These are phyloP conservation scores for Toxostoma redivivum DNA, from an alignment of 2,113 vertebrate species.

Conservation along the genomic window DNA sequence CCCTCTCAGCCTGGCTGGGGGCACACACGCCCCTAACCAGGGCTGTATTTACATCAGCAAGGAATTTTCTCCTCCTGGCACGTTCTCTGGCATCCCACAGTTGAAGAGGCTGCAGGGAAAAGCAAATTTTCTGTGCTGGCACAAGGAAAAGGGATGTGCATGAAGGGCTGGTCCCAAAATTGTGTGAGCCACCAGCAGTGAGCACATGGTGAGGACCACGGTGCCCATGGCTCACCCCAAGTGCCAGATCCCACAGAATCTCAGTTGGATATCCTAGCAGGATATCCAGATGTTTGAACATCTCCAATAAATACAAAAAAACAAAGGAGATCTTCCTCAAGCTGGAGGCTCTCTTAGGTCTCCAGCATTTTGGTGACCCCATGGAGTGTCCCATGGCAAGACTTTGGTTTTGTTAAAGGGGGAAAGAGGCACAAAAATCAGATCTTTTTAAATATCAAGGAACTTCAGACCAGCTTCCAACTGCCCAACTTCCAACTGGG, in stretches of 20 bases:
- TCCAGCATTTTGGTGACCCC: not conserved
- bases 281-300: not conserved
- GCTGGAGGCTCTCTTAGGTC: not conserved
- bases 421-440: not conserved
- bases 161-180: not conserved
- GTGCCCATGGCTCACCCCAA: accelerated
- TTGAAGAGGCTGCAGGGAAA: conserved; percentile 53
- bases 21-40: not conserved
- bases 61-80: conserved; percentile 63
- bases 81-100: conserved; percentile 1
- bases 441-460: not conserved
- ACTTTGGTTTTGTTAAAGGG: not conserved
- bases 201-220: accelerated
- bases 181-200: accelerated
- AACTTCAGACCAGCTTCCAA: not conserved
- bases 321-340: not conserved
- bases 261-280: not conserved
- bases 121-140: not conserved
- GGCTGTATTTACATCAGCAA: conserved; percentile 58
- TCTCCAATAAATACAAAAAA: not conserved
- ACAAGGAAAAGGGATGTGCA: not conserved
- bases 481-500: not conserved
- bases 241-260: not conserved
- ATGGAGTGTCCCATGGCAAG: not conserved
- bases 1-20: conserved; percentile 62